phyloP scores from a whole-genome alignment of 1,140 invertebrate genomes.

The Antheraea mylitta region DNA sequence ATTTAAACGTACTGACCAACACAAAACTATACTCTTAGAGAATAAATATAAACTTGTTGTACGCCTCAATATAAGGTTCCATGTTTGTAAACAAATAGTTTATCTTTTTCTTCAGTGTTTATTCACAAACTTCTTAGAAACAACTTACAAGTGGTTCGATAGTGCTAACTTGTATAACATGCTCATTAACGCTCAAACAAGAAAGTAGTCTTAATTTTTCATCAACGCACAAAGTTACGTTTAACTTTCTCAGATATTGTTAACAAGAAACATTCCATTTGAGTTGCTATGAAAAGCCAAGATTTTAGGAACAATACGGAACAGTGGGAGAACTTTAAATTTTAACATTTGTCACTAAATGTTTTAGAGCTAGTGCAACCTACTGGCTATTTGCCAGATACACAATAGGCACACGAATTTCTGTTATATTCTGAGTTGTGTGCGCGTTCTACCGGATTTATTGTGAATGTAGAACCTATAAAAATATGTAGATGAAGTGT shows the following conservation, averaged over 20 bases:
- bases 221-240: not conserved
- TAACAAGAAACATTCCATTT: slow-evolving; percentile 9
- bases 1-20: too few relatives aligned
- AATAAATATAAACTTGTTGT: not conserved
- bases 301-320: slow-evolving; percentile 21
- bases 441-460: slow-evolving; percentile 24
- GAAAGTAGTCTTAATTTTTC: not conserved
- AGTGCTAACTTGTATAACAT: not conserved
- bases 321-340: slow-evolving; percentile 34
- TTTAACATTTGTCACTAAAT: slow-evolving; percentile 31
- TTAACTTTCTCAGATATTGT: not conserved
- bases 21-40: not conserved
- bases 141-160: not conserved
- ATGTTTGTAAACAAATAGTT: not conserved
- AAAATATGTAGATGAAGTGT: not conserved
- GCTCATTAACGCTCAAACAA: not conserved
- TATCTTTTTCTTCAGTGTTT: not conserved
- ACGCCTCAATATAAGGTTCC: not conserved
- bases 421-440: slow-evolving; percentile 24
- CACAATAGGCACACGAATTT: slow-evolving; percentile 33
- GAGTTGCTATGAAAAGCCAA: slow-evolving; percentile 24
- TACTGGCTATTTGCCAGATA: slow-evolving; percentile 31
- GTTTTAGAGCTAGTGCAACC: slow-evolving; percentile 30
- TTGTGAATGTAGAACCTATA: slow-evolving; percentile 12
- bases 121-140: not conserved